Base-by-base conservation (phyloP, 2,113 vertebrate genomes). In the Ancistrus triradiatus region DNA sequence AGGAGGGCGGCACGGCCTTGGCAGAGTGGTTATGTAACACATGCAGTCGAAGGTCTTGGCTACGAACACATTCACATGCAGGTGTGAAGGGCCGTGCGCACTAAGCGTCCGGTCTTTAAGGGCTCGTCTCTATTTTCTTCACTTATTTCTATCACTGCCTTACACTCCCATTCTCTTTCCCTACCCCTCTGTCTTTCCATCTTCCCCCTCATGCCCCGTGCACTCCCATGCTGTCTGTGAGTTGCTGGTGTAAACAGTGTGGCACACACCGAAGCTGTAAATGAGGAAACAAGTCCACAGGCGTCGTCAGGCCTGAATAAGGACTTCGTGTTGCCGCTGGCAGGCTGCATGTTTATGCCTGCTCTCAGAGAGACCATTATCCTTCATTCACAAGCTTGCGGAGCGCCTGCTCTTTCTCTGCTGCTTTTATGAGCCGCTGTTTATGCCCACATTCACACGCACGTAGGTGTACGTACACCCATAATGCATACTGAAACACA, bases 51-150 rank as follows among this genome's bases (percentile, higher is more conserved):
- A 28, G 60, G 55, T 67, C 25, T 63, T 62, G 77, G 60, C 22
- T 7, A 42, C 65, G 66, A 78, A 76, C 68, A 48, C 70, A 80
- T 81, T 85, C 65, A 74, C 69, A 80, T 81, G 77, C 80, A 75
- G 78, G 74, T 77, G 77, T 51, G 47, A 68, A 59, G 48, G 49
- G 19, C 66, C 70, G 78, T 79, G 74, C 79, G 82, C 72, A 53
- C 55, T 55, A 14, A 55, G 40, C 14, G 13, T 17, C 62, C 52
- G 44, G 28, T 58, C 28, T 56, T 70, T 72, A 70, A 25, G 8
- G n/a, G n/a, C n/a, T n/a, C n/a, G n/a, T n/a, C n/a, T n/a, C n/a
- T n/a, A n/a, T n/a, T n/a, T n/a, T n/a, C n/a, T n/a, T n/a, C n/a
- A n/a, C n/a, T n/a, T n/a, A n/a, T n/a, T n/a, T n/a, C n/a, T n/a